phyloP scores from a whole-genome alignment of 2,113 vertebrate genomes.

The Cottus gobio region DNA sequence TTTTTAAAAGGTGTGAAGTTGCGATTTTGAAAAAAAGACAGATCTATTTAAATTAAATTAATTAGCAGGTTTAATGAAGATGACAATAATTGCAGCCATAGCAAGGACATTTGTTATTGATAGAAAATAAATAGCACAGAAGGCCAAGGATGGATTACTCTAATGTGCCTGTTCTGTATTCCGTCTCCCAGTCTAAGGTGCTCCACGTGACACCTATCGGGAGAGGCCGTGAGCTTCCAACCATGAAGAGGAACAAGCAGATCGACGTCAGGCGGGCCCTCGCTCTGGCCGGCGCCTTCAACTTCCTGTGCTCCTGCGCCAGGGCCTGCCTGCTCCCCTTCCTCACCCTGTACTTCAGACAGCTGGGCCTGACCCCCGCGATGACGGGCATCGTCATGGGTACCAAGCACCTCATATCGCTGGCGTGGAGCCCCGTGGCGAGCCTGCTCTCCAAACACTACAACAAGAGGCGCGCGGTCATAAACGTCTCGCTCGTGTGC shows the following conservation, averaged over 20 bases:
- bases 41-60: not conserved
- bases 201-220: slow-evolving; percentile 28
- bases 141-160: not conserved
- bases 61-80: not conserved
- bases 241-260: slow-evolving; percentile 86
- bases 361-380: slow-evolving; percentile 85
- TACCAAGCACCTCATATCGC: slow-evolving; percentile 77
- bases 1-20: not conserved
- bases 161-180: not conserved
- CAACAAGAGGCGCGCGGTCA: slow-evolving; percentile 81
- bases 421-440: slow-evolving; percentile 83
- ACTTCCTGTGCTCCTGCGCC: slow-evolving; percentile 82
- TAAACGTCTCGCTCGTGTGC: slow-evolving; percentile 79
- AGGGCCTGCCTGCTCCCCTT: slow-evolving; percentile 87
- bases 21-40: too few relatives aligned
- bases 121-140: not conserved
- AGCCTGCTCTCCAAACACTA: slow-evolving; percentile 81
- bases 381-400: slow-evolving; percentile 88
- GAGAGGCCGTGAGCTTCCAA: not conserved
- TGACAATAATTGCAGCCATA: not conserved
- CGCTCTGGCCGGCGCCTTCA: slow-evolving; percentile 83
- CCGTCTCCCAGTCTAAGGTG: slow-evolving; percentile 22
- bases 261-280: slow-evolving; percentile 87
- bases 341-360: slow-evolving; percentile 89
- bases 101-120: not conserved